These are phyloP conservation scores for Helarctos malayanus DNA, from an alignment of 2,797 vertebrate species.

Conservation along the genomic window DNA sequence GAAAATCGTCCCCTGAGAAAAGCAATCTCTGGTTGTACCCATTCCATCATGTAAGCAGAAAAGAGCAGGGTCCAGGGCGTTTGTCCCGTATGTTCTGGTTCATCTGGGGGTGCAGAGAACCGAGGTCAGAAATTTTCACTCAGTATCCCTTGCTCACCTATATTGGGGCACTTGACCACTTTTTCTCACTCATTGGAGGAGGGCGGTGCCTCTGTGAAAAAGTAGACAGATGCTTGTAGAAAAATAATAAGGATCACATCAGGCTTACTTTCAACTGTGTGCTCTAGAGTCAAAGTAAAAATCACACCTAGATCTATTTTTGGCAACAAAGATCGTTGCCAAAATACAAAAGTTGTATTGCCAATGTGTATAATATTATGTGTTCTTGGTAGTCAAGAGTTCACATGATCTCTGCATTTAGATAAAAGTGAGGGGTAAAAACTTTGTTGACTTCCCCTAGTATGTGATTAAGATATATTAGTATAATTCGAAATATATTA, in stretches of 20 bases:
- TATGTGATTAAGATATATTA: constrained; percentile 11
- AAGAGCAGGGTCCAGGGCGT: neutral
- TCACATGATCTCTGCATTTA: neutral
- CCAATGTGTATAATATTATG: neutral
- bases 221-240: neutral
- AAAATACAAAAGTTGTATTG: neutral
- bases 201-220: neutral
- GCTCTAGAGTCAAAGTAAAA: constrained; percentile 26
- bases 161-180: neutral
- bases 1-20: neutral
- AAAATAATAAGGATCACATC: neutral
- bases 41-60: neutral
- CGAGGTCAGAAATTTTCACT: neutral
- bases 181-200: neutral
- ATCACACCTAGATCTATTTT: neutral
- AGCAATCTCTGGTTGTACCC: neutral
- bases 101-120: neutral
- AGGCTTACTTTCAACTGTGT: neutral
- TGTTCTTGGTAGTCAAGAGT: neutral
- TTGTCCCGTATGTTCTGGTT: neutral
- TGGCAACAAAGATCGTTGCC: neutral
- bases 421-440: neutral
- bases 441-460: neutral
- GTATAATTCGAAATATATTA: constrained; percentile 8
- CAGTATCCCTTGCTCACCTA: neutral